Evolutionary conservation across 2,113 vertebrate genomes (phyloP), one percentile per base, ranked within the genome.

Genomic region (Platichthys stellatus): DNA sequence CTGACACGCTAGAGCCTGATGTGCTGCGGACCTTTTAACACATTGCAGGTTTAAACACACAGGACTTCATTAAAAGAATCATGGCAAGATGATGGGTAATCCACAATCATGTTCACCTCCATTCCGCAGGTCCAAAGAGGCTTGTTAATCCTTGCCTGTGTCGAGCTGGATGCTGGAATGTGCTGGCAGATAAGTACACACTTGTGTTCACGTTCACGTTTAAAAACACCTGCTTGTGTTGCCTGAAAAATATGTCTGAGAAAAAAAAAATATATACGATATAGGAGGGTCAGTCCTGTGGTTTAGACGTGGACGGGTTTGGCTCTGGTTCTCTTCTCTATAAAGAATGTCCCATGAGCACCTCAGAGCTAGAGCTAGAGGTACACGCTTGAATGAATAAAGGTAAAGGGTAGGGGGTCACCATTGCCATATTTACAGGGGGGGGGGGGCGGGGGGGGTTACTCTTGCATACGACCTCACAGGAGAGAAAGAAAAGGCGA

Each of bases 21-120:
- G 40, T 13, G 40, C 10, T 43, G 40, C 61, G 78, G 73, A 71
- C 54, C 71, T 76, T 87, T 80, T 77, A 81, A 80, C 64, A 56
- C 72, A 51, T 83, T 47, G 78, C 82, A 69, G 82, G 21, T 76
- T 87, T 67, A 78, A 81, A 86, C 88, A 83, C 90, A 89, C 83
- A 82, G 84, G 89, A 89, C 83, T 86, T 87, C 86, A 92, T 93
- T 91, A 90, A 88, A 89, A 74, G 68, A 78, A 86, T 89, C 86
- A 84, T 82, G 54, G 63, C 68, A 17, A 56, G 60, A 84, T 86
- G 88, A 90, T 85, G 49, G 69, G 76, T 83, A 82, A 87, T 86
- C 87, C 81, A 54, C 82, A 81, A 67, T 85, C 76, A 65, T 18
- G 65, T 74, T 75, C 76, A 56, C 74, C 88, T 56, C 56, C 58